Evolutionary conservation across 2,888 invertebrate species (phyloP), one percentile per base, ranked within the genome.

Genomic region (Altica lythri): DNA sequence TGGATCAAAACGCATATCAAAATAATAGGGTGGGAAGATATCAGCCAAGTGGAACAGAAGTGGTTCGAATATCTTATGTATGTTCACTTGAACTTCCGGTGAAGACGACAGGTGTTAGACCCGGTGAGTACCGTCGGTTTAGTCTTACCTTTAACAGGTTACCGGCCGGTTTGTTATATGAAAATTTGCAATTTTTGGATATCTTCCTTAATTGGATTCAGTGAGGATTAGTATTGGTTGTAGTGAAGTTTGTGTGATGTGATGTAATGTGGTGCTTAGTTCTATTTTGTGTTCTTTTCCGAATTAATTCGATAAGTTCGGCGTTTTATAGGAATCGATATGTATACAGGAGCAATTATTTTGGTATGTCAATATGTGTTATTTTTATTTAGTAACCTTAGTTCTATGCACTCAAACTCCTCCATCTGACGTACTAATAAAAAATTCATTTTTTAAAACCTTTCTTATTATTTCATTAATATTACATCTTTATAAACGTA

Each of bases 21-120:
- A 57, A 61, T 61, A 59, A 61, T 59, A 57, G 61, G 61, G 61
- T 61, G 61, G 61, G 61, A 61, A 61, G 51, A 53, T 48, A 27
- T 42, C 62, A 60, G 54, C 56, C 50, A 51, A 51, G 62, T 54
- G 62, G 60, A 62, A 62, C 62, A 56, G 52, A 59, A 62, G 60
- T 54, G 57, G 62, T 54, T 62, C 57, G 61, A 56, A 60, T 59
- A 60, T 60, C 62, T 62, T 53, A 57, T 57, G 53, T 52, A 58
- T 54, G 55, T 55, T 55, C 50, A 55, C 53, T 56, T 60, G 56
- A 57, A 62, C 59, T 62, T 62, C 62, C 62, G 57, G 45, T 45
- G 55, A 54, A 47, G 50, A 51, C 62, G 62, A 60, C 62, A 62
- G 62, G 62, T 62, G 62, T 59, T 29, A 14, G 22, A 12, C 27